A percentile compares a stretch with the other conserved stretches of the same genome.
Evolutionary conservation across 2,888 invertebrate genomes (phyloP).

Genomic region (Habroteleia sp.): DNA sequence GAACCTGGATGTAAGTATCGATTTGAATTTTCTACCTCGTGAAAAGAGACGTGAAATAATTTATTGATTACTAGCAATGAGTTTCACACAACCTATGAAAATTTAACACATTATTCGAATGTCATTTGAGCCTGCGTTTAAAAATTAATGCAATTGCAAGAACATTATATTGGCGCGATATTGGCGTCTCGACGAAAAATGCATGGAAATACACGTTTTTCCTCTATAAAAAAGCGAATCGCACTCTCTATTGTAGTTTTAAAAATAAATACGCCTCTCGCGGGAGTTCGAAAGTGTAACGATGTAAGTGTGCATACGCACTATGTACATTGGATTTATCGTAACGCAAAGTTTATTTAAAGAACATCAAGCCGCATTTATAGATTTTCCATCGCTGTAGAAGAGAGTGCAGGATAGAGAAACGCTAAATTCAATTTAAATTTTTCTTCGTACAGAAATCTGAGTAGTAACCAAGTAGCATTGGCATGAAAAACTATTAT

Average conservation of each 20-base stretch:
- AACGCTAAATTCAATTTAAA: slow-evolving; percentile 30
- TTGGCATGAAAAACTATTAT: slow-evolving; percentile 13
- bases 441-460: slow-evolving; percentile 22
- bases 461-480: background rate
- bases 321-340: slow-evolving; percentile 5
- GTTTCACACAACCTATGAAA: slow-evolving; percentile 39
- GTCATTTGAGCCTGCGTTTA: slow-evolving; percentile 34
- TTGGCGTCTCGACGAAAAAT: slow-evolving; percentile 27
- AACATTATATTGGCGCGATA: slow-evolving; percentile 22
- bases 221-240: background rate
- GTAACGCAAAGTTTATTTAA: slow-evolving; percentile 36
- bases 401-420: too few species aligned
- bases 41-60: slow-evolving; percentile 47
- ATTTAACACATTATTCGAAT: slow-evolving; percentile 36
- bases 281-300: background rate
- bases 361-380: slow-evolving; percentile 22
- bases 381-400: slow-evolving; percentile 20
- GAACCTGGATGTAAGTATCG: slow-evolving; percentile 57
- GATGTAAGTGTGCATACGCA: slow-evolving; percentile 18
- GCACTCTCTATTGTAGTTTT: slow-evolving; percentile 4
- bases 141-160: slow-evolving; percentile 43
- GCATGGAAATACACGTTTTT: slow-evolving; percentile 6
- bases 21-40: slow-evolving; percentile 45
- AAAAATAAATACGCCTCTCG: slow-evolving; percentile 15
- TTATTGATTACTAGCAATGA: slow-evolving; percentile 49